These are phyloP conservation scores for Donacobius atricapilla DNA, from an alignment of 2,113 vertebrate genomes.

Conservation along the genomic window DNA sequence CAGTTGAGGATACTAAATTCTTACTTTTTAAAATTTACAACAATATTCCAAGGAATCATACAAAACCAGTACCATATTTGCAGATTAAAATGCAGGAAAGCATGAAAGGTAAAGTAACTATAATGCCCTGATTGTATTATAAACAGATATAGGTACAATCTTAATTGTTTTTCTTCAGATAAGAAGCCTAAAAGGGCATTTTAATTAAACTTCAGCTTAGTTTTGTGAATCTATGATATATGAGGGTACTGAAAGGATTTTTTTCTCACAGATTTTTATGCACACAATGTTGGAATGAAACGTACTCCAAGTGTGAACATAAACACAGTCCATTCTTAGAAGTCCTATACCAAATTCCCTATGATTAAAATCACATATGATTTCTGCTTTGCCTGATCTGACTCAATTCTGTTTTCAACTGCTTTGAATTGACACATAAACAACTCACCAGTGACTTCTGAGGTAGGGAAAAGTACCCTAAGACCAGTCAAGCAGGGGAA, in stretches of 20 bases:
- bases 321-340: background rate
- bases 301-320: background rate
- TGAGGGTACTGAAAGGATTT: background rate
- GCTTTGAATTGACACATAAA: background rate
- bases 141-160: background rate
- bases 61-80: background rate
- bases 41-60: background rate
- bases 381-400: background rate
- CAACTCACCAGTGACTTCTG: background rate
- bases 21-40: background rate
- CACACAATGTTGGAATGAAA: background rate
- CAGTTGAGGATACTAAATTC: background rate
- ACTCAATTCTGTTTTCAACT: background rate
- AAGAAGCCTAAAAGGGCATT: background rate
- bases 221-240: background rate
- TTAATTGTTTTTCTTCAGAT: background rate
- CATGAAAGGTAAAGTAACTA: background rate
- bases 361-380: background rate
- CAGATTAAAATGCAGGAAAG: background rate
- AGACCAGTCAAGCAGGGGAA: background rate
- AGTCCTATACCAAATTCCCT: background rate
- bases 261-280: background rate
- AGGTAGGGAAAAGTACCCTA: background rate
- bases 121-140: background rate
- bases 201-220: background rate